Evolutionary conservation across 2,113 vertebrate species (phyloP), one percentile per base, ranked within the genome.

Genomic region (Tautogolabrus adspersus): DNA sequence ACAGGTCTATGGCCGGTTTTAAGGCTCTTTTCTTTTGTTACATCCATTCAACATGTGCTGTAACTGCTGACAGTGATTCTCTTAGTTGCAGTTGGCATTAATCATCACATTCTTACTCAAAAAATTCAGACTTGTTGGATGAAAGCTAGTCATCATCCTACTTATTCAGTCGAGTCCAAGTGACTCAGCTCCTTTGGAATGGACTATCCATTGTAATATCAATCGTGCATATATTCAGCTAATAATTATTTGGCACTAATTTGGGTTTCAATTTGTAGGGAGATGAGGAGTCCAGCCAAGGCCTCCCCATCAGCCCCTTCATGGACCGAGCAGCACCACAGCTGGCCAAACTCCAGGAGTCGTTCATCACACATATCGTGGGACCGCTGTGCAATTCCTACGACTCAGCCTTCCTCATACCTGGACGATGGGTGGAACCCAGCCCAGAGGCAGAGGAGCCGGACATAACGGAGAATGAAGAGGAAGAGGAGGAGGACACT

Each of bases 331-430:
- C 97, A 7, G 96, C 97, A 1, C 98, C 98, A 0, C 98, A 99
- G 92, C 77, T 99, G 89, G 98, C 98, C 71, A 96, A 98, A 69
- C 96, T 99, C 38, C 98, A 99, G 92, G 98, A 99, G 74, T 99
- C 98, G 8, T 99, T 99, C 92, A 99, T 99, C 88, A 97, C 97
- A 6, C 98, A 99, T 93, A 99, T 99, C 2, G 98, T 99, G 87
- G 97, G 98, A 3, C 98, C 98, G 0, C 95, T 99, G 0, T 99
- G 98, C 78, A 96, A 96, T 88, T 99, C 97, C 22, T 99, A 99
- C 6, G 94, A 98, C 88, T 98, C 98, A 0, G 97, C 97, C 0
- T 92, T 95, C 51, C 95, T 99, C 49, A 97, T 99, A 90, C 98
- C 98, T 1, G 98, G 98, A 42, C 95, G 92, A 22, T 99, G 97